phyloP scores from a whole-genome alignment of 2,113 vertebrate species.

The Melanostigma gelatinosum region DNA sequence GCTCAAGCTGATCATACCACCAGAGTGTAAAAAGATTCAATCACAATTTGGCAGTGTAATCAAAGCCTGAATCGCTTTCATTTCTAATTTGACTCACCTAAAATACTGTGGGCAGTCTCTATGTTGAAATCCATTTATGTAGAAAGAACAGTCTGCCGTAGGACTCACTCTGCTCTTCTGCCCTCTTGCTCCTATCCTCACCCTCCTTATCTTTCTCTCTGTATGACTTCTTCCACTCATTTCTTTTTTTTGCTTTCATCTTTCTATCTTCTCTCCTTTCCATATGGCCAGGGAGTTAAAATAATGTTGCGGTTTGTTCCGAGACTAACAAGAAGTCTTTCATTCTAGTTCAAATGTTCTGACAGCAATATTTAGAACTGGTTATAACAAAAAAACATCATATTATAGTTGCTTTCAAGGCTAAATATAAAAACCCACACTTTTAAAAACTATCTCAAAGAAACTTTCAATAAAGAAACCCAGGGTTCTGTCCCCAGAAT shows the following conservation, averaged over 20 bases:
- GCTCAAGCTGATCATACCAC: constrained; percentile 20
- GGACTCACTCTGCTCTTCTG: constrained; percentile 23
- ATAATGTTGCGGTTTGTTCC: background rate
- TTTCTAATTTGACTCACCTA: constrained; percentile 55
- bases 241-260: constrained; percentile 3
- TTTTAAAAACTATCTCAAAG: background rate
- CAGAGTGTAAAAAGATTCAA: constrained; percentile 25
- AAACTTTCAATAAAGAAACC: background rate
- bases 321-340: background rate
- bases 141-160: constrained; percentile 30
- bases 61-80: constrained; percentile 43
- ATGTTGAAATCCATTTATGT: constrained; percentile 53
- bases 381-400: background rate
- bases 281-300: background rate
- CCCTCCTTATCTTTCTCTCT: constrained; percentile 1
- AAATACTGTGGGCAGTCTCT: constrained; percentile 41
- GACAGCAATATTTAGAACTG: constrained; percentile 3
- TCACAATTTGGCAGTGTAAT: constrained; percentile 26
- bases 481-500: background rate
- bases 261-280: background rate
- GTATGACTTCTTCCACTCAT: background rate
- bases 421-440: background rate
- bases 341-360: constrained; percentile 7
- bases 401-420: background rate
- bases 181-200: background rate